Percentiles rank a stretch among this genome's conserved stretches.
Conservation (phyloP, 2,888 invertebrate genomes). For the Calliopum simillimum region DNA sequence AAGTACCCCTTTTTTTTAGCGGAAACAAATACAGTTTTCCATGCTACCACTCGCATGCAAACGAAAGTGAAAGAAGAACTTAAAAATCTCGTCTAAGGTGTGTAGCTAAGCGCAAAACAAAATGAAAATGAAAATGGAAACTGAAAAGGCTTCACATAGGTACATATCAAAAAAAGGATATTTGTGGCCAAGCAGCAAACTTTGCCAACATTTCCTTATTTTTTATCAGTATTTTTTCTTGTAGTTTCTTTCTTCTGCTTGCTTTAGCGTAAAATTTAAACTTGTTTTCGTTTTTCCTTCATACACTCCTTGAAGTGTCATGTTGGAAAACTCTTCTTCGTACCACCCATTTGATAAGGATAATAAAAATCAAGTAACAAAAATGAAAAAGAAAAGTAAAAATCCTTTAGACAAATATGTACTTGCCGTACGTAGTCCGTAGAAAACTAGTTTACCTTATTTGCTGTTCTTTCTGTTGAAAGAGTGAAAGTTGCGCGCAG, state of each 20-base stretch:
- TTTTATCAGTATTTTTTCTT: not conserved
- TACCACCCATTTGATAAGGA: constrained; percentile 16
- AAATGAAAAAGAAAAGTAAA: constrained; percentile 5
- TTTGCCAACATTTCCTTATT: not conserved
- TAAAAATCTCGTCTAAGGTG: not conserved
- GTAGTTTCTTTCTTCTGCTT: not conserved
- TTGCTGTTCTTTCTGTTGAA: not conserved
- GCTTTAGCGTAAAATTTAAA: not conserved
- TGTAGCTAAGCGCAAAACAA: not conserved
- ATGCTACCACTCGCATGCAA: not conserved
- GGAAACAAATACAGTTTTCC: not conserved
- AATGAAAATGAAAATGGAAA: not conserved
- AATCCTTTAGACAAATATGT: constrained; percentile 29
- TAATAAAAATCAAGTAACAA: constrained; percentile 26
- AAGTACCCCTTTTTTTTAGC: not conserved
- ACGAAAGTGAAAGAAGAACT: not conserved
- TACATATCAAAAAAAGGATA: not conserved
- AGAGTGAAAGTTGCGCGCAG: not conserved
- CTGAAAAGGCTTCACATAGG: not conserved
- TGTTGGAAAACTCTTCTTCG: constrained; percentile 15
- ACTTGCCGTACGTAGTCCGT: too few relatives aligned
- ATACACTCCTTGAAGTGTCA: not conserved
- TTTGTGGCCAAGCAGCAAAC: not conserved
- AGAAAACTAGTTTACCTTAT: not conserved
- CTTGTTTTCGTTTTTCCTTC: constrained; percentile 16